Percentiles rank a stretch among this genome's conserved stretches.
Evolutionary conservation across 1,140 invertebrate genomes (phyloP).

Genomic region (Camponotus pennsylvanicus): DNA sequence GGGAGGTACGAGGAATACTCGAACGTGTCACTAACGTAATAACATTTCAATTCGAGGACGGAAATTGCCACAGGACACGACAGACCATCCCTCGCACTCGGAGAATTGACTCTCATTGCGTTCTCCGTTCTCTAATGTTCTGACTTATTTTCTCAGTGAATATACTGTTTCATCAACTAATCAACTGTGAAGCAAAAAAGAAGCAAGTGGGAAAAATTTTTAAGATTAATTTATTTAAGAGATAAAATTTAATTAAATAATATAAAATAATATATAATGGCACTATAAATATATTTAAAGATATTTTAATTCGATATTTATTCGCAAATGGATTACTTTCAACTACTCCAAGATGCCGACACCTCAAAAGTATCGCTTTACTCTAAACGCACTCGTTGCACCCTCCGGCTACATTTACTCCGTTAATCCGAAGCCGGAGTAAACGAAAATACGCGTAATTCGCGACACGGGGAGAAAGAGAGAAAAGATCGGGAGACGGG

Average conservation of each 20-base stretch:
- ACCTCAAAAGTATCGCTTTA: not conserved
- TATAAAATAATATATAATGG: not conserved
- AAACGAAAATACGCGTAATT: slow-evolving; percentile 42
- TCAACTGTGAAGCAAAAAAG: not conserved
- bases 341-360: not conserved
- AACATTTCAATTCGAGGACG: slow-evolving; percentile 85
- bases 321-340: no score
- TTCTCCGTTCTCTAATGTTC: slow-evolving; percentile 10
- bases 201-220: not conserved
- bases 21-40: slow-evolving; percentile 84
- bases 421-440: slow-evolving; percentile 38
- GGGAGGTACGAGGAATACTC: slow-evolving; percentile 64
- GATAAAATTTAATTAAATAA: no score
- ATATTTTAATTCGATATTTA: not conserved
- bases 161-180: slow-evolving; percentile 8
- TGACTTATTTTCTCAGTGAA: slow-evolving; percentile 21
- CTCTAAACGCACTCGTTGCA: slow-evolving; percentile 21
- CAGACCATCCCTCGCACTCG: slow-evolving; percentile 68
- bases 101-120: slow-evolving; percentile 58
- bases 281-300: not conserved
- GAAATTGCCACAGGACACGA: slow-evolving; percentile 81
- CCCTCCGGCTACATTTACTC: not conserved
- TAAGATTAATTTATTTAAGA: not conserved
- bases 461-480: not conserved
- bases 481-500: no score